Percentiles rank a stretch among this genome's conserved stretches.
These are phyloP conservation scores for Falcunculus frontatus DNA, from an alignment of 2,113 vertebrate species.

Conservation along the genomic window DNA sequence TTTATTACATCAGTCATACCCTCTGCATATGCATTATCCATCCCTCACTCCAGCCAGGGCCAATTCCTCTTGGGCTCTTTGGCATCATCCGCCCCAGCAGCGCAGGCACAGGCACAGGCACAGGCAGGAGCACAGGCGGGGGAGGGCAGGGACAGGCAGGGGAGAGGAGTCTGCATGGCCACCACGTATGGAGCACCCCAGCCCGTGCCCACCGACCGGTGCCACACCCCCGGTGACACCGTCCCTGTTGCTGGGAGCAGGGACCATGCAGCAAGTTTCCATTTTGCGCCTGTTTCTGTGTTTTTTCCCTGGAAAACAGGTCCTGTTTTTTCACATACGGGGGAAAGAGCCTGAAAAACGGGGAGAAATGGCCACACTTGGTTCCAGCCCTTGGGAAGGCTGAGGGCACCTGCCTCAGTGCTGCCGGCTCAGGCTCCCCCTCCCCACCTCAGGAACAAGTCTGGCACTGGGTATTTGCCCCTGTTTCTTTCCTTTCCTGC, in stretches of 20 bases:
- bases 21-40: neutral
- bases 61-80: neutral
- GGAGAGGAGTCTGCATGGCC: neutral
- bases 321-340: rapidly evolving
- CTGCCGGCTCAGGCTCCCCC: neutral
- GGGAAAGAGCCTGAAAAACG: neutral
- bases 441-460: no score
- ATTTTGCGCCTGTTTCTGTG: neutral
- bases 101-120: rapidly evolving
- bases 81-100: rapidly evolving
- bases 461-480: neutral
- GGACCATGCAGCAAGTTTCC: neutral
- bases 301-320: rapidly evolving
- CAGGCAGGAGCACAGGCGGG: neutral
- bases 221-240: rapidly evolving
- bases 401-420: rapidly evolving
- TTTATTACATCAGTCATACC: constrained; percentile 20
- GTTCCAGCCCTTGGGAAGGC: rapidly evolving
- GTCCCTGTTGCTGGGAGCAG: neutral
- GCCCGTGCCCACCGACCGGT: rapidly evolving
- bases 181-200: neutral
- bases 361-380: neutral
- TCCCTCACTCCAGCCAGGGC: neutral
- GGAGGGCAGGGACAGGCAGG: neutral
- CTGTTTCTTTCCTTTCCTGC: neutral